A percentile compares a stretch with the other conserved stretches of the same genome.
Evolutionary conservation across 2,888 invertebrate genomes (phyloP).

Genomic region (Volucella inflata): DNA sequence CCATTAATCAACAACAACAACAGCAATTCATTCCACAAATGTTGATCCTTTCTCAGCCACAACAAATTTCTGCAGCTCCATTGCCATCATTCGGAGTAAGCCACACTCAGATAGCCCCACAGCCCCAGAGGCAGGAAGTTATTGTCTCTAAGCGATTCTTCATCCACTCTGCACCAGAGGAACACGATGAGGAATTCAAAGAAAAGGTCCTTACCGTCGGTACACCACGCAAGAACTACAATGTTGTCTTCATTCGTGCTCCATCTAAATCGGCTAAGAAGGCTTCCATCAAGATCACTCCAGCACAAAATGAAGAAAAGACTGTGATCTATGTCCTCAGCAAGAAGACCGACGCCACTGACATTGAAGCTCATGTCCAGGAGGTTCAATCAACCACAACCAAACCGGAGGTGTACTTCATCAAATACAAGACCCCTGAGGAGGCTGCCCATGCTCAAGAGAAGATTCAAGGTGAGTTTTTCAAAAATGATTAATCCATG

Average conservation of each 20-base stretch:
- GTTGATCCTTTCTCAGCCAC: constrained; percentile 23
- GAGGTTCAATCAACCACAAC: constrained; percentile 81
- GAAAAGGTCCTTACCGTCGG: constrained; percentile 82
- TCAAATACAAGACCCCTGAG: constrained; percentile 83
- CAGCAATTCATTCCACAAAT: constrained; percentile 43
- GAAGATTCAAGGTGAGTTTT: constrained; percentile 80
- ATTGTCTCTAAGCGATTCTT: constrained; percentile 82
- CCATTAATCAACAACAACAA: constrained; percentile 24
- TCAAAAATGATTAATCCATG: neutral
- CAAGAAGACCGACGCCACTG: constrained; percentile 82
- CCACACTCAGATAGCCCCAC: constrained; percentile 15
- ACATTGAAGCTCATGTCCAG: constrained; percentile 81
- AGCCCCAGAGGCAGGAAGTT: constrained; percentile 62
- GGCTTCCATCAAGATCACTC: constrained; percentile 81
- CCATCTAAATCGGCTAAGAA: constrained; percentile 80
- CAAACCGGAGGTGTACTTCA: constrained; percentile 84
- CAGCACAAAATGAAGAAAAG: constrained; percentile 83
- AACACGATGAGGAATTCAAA: constrained; percentile 80
- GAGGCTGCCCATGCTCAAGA: constrained; percentile 83
- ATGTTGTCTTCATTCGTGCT: constrained; percentile 83
- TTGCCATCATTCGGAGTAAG: constrained; percentile 76
- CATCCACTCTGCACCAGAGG: constrained; percentile 83
- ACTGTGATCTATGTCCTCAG: constrained; percentile 83
- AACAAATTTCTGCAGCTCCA: constrained; percentile 27
- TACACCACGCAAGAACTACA: constrained; percentile 82